Percentiles rank a stretch among this genome's conserved stretches.
These are phyloP conservation scores for Matsumyia berberina DNA, from an alignment of 2,888 invertebrate species.

Conservation along the genomic window DNA sequence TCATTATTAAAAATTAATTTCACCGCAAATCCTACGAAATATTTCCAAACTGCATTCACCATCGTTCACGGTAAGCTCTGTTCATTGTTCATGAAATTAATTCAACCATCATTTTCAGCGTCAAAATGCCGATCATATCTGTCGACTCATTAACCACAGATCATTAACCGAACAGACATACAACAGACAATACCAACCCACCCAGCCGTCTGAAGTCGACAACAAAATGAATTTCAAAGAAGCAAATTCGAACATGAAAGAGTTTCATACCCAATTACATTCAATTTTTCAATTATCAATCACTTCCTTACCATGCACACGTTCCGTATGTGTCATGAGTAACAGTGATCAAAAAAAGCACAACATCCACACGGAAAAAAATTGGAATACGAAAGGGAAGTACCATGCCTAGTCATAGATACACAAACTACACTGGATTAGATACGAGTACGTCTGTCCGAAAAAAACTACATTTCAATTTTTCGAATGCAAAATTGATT, in stretches of 20 bases:
- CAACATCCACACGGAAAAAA: conserved; percentile 16
- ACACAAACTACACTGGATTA: neutral
- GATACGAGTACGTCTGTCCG: neutral
- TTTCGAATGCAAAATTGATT: neutral
- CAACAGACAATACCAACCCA: neutral
- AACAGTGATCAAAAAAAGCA: conserved; percentile 11
- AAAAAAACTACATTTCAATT: conserved; percentile 5
- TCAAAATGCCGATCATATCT: conserved; percentile 61
- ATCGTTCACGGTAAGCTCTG: neutral
- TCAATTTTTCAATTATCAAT: conserved; percentile 72
- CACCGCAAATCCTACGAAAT: neutral
- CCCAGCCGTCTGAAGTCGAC: neutral
- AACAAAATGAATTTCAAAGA: conserved; percentile 10
- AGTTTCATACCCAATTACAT: conserved; percentile 54
- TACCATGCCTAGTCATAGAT: neutral
- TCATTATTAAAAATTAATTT: conserved; percentile 12
- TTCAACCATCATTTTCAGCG: conserved; percentile 64
- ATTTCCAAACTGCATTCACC: neutral
- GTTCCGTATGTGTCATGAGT: conserved; percentile 15
- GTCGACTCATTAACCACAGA: conserved; percentile 54
- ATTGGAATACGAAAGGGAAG: neutral
- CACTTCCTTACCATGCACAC: conserved; percentile 53
- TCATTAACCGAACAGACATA: conserved; percentile 37
- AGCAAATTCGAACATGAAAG: conserved; percentile 7
- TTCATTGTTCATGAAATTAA: conserved; percentile 29